Base-by-base conservation (phyloP, 2,797 vertebrate species). In the Mallotus villosus region DNA sequence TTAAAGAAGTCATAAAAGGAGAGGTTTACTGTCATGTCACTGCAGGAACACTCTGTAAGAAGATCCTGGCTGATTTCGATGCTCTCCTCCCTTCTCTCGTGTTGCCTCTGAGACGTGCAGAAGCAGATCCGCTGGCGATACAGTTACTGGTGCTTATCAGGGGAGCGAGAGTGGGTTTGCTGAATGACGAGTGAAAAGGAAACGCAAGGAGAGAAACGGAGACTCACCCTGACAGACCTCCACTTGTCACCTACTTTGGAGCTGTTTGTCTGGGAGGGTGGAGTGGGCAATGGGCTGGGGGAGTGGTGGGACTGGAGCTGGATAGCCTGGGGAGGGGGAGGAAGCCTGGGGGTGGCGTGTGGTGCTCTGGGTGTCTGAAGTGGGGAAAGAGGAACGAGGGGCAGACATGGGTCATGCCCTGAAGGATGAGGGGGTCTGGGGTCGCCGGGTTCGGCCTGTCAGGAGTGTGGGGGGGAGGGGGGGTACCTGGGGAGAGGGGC, bases 1-100 rank as follows among this genome's bases (percentile, higher is more conserved):
- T 85, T 77, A 80, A 63, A 63, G 32, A 51, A 68, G 55, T 72
- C 63, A 46, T 80, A 72, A 74, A 82, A 77, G 64, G 41, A 19
- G 51, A 80, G 62, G 65, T 70, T 79, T 21, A 72, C 74, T 74
- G 68, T 84, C 78, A 32, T 82, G 82, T 77, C 79, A 37, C 75
- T 75, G 74, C 73, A 78, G 72, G 74, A 79, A 62, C 27, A 2
- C 34, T 68, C 41, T 59, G 83, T 78, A 82, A 86, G 37, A 27
- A n/a, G 80, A 87, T 82, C 76, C 69, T 41, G 60, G 72, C 19
- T 53, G 59, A 2, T 7, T 58, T 17, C 17, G 21, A 3, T 11
- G 27, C 32, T n/a, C 64, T 55, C 65, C 49, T 22, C 3, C 64
- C 49, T 46, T 27, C 51, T n/a, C 27, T 68, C 49, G 12, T 34